phyloP scores from a whole-genome alignment of 2,888 invertebrate genomes.

The Hemicrepidius hirtus region DNA sequence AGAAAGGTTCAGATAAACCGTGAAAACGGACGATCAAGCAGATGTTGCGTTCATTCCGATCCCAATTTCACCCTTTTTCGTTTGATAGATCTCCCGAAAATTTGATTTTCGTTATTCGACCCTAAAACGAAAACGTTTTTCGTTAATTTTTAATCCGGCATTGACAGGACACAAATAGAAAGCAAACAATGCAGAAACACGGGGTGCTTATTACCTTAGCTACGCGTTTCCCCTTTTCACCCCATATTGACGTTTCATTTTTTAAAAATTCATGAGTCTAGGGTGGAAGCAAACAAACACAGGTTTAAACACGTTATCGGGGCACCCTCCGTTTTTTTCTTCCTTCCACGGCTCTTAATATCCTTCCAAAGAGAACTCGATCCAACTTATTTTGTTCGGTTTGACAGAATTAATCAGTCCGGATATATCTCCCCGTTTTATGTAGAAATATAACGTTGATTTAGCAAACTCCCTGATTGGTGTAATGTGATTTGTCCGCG shows the following conservation, averaged over 20 bases:
- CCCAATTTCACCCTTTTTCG: neutral
- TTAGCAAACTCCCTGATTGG: conserved; percentile 53
- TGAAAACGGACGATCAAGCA: conserved; percentile 4
- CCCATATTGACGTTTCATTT: conserved; percentile 14
- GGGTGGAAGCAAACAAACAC: conserved; percentile 9
- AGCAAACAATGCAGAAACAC: neutral
- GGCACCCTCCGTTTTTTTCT: neutral
- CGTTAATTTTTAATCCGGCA: neutral
- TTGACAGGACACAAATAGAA: neutral
- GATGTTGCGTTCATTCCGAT: neutral
- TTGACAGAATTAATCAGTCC: conserved; percentile 26
- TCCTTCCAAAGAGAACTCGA: neutral
- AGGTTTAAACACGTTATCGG: neutral
- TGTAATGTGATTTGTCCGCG: conserved; percentile 57
- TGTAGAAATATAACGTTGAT: conserved; percentile 45
- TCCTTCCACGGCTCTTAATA: conserved; percentile 8
- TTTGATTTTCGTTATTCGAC: neutral
- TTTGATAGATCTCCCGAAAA: neutral
- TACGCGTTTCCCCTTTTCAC: neutral
- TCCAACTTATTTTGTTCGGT: conserved; percentile 5
- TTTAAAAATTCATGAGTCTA: conserved; percentile 19
- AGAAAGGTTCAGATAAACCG: conserved; percentile 17
- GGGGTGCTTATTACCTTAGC: neutral
- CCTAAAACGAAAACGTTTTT: neutral
- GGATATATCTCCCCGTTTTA: conserved; percentile 18